A percentile compares a stretch with the other conserved stretches of the same genome.
phyloP scores from a whole-genome alignment of 2,113 vertebrate species.

The Mohoua ochrocephala region DNA sequence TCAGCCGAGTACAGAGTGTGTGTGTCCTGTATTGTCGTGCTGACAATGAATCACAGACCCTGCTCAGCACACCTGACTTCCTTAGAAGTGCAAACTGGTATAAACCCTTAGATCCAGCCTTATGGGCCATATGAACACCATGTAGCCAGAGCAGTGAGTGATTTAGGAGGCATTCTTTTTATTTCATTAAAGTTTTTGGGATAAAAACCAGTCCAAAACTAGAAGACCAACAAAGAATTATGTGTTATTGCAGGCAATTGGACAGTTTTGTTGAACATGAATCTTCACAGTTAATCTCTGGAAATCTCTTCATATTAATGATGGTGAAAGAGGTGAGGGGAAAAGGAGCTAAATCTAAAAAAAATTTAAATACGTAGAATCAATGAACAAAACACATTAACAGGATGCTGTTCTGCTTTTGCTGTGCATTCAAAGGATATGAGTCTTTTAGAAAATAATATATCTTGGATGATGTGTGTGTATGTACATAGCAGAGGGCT shows the following conservation, averaged over 20 bases:
- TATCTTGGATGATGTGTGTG: background rate
- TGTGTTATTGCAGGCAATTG: fast-evolving
- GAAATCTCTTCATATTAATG: background rate
- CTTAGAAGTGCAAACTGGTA: background rate
- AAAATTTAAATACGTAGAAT: background rate
- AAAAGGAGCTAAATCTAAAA: background rate
- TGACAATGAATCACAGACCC: fast-evolving
- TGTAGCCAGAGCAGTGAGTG: background rate
- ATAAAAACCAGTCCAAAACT: background rate
- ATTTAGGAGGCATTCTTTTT: background rate
- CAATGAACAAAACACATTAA: background rate
- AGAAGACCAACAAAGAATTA: background rate
- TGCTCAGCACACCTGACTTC: fast-evolving
- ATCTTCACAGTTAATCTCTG: background rate
- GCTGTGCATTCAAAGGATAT: background rate
- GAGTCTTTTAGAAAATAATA: background rate
- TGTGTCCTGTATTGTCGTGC: fast-evolving
- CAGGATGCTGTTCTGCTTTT: background rate
- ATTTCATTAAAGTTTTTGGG: background rate
- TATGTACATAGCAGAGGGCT: background rate
- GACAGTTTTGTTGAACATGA: background rate
- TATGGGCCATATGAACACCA: fast-evolving
- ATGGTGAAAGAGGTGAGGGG: background rate
- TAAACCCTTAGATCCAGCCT: background rate
- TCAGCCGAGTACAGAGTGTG: background rate